Base-by-base conservation (phyloP, 2,888 invertebrate genomes). In the Andrena minutula region DNA sequence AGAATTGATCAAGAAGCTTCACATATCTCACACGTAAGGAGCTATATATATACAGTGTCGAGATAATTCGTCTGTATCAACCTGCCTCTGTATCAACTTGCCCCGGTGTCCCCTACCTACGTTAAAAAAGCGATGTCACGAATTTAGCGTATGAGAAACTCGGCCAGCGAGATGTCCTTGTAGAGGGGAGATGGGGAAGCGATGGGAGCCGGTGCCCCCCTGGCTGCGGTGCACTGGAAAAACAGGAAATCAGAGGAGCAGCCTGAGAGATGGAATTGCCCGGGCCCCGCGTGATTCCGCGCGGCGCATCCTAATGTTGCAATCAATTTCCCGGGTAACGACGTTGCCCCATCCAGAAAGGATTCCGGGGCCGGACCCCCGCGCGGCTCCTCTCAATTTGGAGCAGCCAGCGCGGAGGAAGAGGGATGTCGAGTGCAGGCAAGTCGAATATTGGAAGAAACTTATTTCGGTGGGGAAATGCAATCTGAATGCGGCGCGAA, bases 401-500 rank as follows among this genome's bases (percentile, higher is more conserved):
- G 12, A 26, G 32, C n/a, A 56, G 10, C 26, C 10, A 26, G 26
- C 2, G 26, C 28, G 49, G 26, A 6, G 26, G 8, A 30, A n/a
- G 12, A 41, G 28, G 12, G n/a, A 20, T 32, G 49, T 30, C 10
- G 23, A 26, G 30, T 56, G 64, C 23, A 58, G 49, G 68, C 30
- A 77, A 77, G 79, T 79, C 73, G 85, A 88, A 84, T 84, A 86
- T 84, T 47, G 84, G 28, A 41, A 71, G 72, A 73, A 78, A 82
- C 71, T 86, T 88, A 85, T 86, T 79, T 85, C 86, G 75, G 64
- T 76, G 49, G 75, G 71, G 70, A 87, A 85, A 86, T 83, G 86
- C 88, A 87, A 91, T 91, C 90, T 84, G 87, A 88, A 89, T 89
- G 87, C 88, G 77, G 80, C 82, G 85, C 82, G 86, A 87, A 86